These are phyloP conservation scores for Oryzaephilus surinamensis DNA, from an alignment of 1,140 invertebrate species.

Conservation along the genomic window DNA sequence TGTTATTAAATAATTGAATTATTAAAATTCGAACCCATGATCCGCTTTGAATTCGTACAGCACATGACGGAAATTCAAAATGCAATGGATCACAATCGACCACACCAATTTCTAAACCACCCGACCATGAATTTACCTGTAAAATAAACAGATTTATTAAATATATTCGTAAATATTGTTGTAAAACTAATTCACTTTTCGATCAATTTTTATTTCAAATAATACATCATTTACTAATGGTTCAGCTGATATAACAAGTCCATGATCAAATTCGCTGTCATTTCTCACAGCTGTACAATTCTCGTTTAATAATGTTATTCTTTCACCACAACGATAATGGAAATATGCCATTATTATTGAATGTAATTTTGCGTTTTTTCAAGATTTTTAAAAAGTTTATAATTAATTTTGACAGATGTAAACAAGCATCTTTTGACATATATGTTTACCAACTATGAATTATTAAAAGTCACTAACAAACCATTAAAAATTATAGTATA, in stretches of 20 bases:
- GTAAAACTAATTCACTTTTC: slow-evolving; percentile 51
- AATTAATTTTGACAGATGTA: too few species aligned
- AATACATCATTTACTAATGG: slow-evolving; percentile 72
- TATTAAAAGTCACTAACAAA: too few species aligned
- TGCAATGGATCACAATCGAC: slow-evolving; percentile 73
- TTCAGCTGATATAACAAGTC: slow-evolving; percentile 71
- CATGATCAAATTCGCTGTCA: slow-evolving; percentile 71
- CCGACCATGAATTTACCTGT: slow-evolving; percentile 74
- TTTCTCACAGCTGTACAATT: slow-evolving; percentile 72
- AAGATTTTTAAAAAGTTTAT: too few species aligned
- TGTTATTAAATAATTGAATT: slow-evolving; percentile 14
- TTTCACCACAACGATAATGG: slow-evolving; percentile 68
- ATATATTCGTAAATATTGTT: not conserved
- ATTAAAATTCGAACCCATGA: slow-evolving; percentile 57
- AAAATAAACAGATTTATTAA: slow-evolving; percentile 13
- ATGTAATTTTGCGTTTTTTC: too few species aligned
- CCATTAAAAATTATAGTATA: too few species aligned
- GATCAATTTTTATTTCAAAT: slow-evolving; percentile 82
- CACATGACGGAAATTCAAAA: slow-evolving; percentile 71
- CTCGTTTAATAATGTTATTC: slow-evolving; percentile 68
- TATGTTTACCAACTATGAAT: too few species aligned
- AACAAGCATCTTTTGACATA: too few species aligned
- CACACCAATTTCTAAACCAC: slow-evolving; percentile 85
- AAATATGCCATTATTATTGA: slow-evolving; percentile 46
- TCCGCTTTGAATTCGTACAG: slow-evolving; percentile 69